These are phyloP conservation scores for Onychorhynchus coronatus DNA, from an alignment of 2,113 vertebrate genomes.

Conservation along the genomic window DNA sequence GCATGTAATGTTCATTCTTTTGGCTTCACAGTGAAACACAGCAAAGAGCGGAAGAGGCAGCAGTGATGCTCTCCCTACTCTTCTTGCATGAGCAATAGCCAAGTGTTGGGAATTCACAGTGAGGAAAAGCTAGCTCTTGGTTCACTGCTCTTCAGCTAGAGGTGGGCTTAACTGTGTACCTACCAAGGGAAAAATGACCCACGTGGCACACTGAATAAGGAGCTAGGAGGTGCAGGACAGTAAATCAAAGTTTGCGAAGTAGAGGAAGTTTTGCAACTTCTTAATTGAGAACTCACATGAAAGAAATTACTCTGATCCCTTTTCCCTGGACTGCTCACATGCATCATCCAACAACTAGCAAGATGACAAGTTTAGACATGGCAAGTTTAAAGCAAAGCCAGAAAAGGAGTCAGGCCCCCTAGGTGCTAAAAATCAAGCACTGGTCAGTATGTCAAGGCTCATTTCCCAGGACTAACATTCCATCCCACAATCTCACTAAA, in stretches of 20 bases:
- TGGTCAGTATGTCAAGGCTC: neutral
- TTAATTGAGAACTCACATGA: neutral
- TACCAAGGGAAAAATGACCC: neutral
- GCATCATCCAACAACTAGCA: neutral
- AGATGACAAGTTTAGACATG: neutral
- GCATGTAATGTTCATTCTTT: neutral
- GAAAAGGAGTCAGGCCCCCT: neutral
- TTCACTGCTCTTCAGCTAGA: neutral
- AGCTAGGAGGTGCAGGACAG: neutral
- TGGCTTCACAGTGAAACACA: rapidly evolving
- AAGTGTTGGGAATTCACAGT: neutral
- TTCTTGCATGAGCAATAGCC: neutral
- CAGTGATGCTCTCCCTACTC: neutral
- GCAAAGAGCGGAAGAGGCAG: neutral
- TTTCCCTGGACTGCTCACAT: neutral
- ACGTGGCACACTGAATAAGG: neutral
- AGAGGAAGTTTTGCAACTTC: neutral
- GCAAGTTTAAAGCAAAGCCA: neutral
- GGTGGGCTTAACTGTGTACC: neutral
- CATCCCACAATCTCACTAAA: neutral
- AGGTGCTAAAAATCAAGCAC: neutral
- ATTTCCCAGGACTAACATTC: neutral
- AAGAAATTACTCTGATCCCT: neutral
- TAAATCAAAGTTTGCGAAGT: neutral
- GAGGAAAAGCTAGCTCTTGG: neutral